Conservation (phyloP, 2,888 invertebrate species). For the Mallateleia sp. region DNA sequence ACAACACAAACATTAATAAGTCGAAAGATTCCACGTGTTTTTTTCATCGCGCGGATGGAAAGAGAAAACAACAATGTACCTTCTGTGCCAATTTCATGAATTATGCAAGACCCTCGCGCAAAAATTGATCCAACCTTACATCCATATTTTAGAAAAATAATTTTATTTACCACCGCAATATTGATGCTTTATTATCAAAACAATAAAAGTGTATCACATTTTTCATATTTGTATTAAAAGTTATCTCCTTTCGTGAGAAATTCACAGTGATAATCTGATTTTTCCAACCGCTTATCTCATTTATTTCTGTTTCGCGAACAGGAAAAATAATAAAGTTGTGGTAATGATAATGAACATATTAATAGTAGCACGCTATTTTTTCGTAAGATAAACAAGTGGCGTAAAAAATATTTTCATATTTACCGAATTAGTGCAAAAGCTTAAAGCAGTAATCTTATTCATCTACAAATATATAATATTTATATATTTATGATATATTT, state of each 20-base stretch:
- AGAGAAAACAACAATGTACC: neutral
- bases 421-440: no score
- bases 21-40: neutral
- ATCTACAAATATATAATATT: no score
- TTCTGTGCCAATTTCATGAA: neutral
- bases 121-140: no score
- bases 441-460: no score
- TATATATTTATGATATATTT: no score
- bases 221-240: neutral
- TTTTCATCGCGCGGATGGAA: neutral
- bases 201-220: neutral
- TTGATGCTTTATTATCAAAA: neutral
- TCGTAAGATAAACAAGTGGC: neutral
- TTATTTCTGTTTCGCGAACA: slow-evolving; percentile 40
- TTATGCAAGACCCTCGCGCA: no score
- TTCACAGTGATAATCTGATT: slow-evolving; percentile 26
- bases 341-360: slow-evolving; percentile 28
- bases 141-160: no score
- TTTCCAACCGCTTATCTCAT: slow-evolving; percentile 25
- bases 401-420: slow-evolving; percentile 2
- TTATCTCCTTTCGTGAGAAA: neutral
- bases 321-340: slow-evolving; percentile 27
- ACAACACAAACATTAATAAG: neutral
- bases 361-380: slow-evolving; percentile 11
- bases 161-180: neutral